A percentile compares a stretch with the other conserved stretches of the same genome.
phyloP scores from a whole-genome alignment of 2,797 vertebrate species.

The Pseudopleuronectes americanus region DNA sequence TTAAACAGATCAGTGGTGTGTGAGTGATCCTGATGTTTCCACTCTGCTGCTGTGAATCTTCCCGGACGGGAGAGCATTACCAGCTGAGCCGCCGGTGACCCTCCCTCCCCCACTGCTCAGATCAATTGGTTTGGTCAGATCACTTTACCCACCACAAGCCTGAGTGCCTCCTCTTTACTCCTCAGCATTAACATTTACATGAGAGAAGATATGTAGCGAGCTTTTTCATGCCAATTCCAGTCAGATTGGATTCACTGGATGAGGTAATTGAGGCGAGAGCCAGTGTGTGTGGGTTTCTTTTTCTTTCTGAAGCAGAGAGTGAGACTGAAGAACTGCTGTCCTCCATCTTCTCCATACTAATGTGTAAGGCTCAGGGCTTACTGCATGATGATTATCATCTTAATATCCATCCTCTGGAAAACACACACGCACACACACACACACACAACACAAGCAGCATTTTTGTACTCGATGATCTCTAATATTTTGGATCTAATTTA shows the following conservation, averaged over 20 bases:
- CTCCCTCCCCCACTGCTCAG: neutral
- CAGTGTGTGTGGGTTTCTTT: neutral
- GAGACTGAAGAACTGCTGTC: slow-evolving; percentile 12
- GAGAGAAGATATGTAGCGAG: slow-evolving; percentile 15
- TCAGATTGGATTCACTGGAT: slow-evolving; percentile 35
- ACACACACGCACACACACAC: too few relatives aligned
- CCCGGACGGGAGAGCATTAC: too few relatives aligned
- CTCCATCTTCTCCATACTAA: slow-evolving; percentile 38
- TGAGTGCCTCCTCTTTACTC: slow-evolving; percentile 30
- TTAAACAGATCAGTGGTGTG: too few relatives aligned
- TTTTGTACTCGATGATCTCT: too few relatives aligned
- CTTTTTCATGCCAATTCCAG: slow-evolving; percentile 45
- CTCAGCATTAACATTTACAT: slow-evolving; percentile 55
- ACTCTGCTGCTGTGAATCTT: too few relatives aligned
- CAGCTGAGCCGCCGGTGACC: too few relatives aligned
- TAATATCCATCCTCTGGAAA: too few relatives aligned
- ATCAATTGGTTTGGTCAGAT: slow-evolving; percentile 46
- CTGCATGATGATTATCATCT: too few relatives aligned
- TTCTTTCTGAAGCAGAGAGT: slow-evolving; percentile 10
- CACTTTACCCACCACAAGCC: neutral
- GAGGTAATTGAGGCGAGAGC: slow-evolving; percentile 26
- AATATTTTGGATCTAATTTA: too few relatives aligned
- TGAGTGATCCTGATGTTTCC: too few relatives aligned
- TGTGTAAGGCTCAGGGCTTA: neutral
- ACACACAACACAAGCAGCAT: too few relatives aligned